Conservation (phyloP, 2,113 vertebrate genomes). For the Nesoenas mayeri region DNA sequence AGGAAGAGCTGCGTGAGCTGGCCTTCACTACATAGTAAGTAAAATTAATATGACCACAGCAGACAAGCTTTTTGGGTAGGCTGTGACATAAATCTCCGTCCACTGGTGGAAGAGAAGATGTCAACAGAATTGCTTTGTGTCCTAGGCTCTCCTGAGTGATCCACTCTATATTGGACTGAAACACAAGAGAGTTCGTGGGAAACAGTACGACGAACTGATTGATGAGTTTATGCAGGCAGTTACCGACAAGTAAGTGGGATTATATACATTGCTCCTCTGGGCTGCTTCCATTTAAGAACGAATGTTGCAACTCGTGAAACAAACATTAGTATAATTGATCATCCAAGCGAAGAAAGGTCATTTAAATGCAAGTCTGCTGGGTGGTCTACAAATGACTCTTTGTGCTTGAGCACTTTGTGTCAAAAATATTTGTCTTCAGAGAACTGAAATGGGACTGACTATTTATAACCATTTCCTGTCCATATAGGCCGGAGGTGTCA, state of each 20-base stretch:
- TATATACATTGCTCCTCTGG: not conserved
- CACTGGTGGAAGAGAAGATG: not conserved
- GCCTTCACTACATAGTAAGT: not conserved
- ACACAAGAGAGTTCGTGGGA: conserved; percentile 90
- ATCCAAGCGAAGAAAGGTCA: conserved; percentile 1
- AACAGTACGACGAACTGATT: conserved; percentile 91
- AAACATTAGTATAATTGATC: conserved; percentile 25
- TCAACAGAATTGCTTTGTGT: conserved; percentile 56
- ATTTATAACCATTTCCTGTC: conserved; percentile 53
- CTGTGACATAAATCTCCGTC: not conserved
- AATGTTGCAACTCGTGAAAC: conserved; percentile 11
- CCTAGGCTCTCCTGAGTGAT: conserved; percentile 88
- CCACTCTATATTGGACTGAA: conserved; percentile 97
- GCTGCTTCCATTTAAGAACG: conserved; percentile 35
- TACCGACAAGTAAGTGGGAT: conserved; percentile 88
- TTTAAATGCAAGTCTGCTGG: conserved; percentile 5
- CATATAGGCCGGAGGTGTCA: conserved; percentile 16
- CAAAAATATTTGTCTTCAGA: conserved; percentile 22
- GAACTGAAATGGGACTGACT: conserved; percentile 2
- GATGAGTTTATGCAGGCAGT: conserved; percentile 98
- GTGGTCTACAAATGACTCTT: conserved; percentile 32
- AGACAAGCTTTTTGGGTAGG: not conserved
- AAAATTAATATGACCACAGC: not conserved
- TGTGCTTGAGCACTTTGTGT: not conserved
- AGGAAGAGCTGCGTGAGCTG: not conserved